These are phyloP conservation scores for Lacerta bilineata DNA, from an alignment of 2,797 vertebrate species.

Conservation along the genomic window DNA sequence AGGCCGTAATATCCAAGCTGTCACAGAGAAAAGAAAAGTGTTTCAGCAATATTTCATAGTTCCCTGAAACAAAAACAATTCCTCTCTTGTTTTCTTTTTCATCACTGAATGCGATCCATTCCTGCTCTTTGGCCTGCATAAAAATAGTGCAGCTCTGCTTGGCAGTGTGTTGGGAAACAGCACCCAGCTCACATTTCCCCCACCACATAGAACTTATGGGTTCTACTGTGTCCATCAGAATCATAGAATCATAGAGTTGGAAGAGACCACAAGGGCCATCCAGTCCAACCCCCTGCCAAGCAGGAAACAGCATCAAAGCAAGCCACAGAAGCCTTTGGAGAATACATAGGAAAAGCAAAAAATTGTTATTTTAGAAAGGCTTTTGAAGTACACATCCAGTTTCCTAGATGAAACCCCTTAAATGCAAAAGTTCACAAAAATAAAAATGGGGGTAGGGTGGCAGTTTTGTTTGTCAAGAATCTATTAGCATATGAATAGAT, in stretches of 20 bases:
- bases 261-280: too few relatives aligned
- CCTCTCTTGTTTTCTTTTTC: conserved; percentile 10
- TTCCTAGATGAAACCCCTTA: conserved; percentile 4
- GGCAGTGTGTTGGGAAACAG: background rate
- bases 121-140: background rate
- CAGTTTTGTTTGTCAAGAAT: background rate
- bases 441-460: background rate
- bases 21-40: conserved; percentile 50
- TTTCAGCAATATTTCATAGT: conserved; percentile 22
- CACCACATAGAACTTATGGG: background rate
- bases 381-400: background rate
- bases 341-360: background rate
- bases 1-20: conserved; percentile 89
- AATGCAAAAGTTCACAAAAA: background rate
- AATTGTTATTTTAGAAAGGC: background rate
- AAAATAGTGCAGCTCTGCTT: background rate
- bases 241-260: too few relatives aligned
- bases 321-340: background rate
- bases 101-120: conserved; percentile 19
- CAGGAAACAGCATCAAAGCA: too few relatives aligned
- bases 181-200: conserved; percentile 9
- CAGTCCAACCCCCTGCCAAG: too few relatives aligned
- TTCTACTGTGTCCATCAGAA: background rate
- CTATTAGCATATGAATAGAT: background rate
- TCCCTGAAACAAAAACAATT: conserved; percentile 23